Conservation (phyloP, 2,888 invertebrate genomes). For the Andricus curvator region DNA sequence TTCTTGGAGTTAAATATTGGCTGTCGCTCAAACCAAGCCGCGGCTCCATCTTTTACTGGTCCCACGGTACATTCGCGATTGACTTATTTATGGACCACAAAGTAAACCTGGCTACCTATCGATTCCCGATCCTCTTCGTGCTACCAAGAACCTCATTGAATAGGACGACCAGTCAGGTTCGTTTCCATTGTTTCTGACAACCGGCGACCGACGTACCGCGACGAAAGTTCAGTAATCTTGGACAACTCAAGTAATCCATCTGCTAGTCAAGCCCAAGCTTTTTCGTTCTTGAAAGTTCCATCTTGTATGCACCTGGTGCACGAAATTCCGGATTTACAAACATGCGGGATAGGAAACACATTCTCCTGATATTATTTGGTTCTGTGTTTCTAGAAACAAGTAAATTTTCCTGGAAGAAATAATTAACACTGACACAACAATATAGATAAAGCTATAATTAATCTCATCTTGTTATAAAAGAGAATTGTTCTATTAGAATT, state of each 20-base stretch:
- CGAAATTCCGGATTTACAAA: not conserved
- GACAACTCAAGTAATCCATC: slow-evolving; percentile 27
- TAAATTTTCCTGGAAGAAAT: too few species aligned
- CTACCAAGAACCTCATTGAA: slow-evolving; percentile 44
- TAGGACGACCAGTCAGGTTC: slow-evolving; percentile 48
- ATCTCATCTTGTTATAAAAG: too few species aligned
- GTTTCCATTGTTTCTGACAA: slow-evolving; percentile 59
- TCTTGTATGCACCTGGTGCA: not conserved
- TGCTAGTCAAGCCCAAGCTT: not conserved
- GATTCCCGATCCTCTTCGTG: slow-evolving; percentile 43
- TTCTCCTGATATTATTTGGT: too few species aligned
- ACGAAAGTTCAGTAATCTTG: slow-evolving; percentile 40
- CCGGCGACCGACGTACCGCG: slow-evolving; percentile 24
- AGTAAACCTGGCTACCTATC: slow-evolving; percentile 55
- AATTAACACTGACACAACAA: too few species aligned
- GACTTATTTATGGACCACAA: slow-evolving; percentile 69
- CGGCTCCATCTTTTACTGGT: slow-evolving; percentile 47
- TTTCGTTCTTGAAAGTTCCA: not conserved
- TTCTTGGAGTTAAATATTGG: slow-evolving; percentile 55
- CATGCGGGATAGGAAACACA: not conserved
- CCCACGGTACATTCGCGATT: slow-evolving; percentile 54
- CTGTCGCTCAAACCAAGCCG: slow-evolving; percentile 55
- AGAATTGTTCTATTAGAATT: too few species aligned
- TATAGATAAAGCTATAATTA: too few species aligned
- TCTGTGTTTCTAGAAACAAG: too few species aligned